Conservation (phyloP, 2,888 invertebrate species). For the Troides helena region DNA sequence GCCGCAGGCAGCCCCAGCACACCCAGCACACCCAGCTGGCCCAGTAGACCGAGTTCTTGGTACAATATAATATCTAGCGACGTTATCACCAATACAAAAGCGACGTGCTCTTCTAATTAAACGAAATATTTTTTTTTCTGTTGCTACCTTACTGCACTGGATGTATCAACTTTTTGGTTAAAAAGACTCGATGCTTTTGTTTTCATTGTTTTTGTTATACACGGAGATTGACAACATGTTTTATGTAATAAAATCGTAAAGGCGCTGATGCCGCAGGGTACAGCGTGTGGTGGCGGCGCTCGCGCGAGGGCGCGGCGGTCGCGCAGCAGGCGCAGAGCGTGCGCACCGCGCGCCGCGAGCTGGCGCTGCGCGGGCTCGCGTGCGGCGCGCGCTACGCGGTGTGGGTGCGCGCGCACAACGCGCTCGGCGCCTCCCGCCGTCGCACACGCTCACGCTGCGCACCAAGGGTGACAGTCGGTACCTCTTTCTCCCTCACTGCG, state of each 20-base stretch:
- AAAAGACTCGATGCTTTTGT: too few species aligned
- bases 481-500: background rate
- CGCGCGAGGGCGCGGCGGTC: constrained; percentile 47
- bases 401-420: constrained; percentile 84
- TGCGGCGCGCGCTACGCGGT: constrained; percentile 87
- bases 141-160: too few species aligned
- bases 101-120: too few species aligned
- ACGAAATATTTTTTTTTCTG: too few species aligned
- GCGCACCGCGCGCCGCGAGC: constrained; percentile 48
- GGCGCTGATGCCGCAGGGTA: constrained; percentile 43
- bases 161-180: too few species aligned
- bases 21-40: too few species aligned
- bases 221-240: too few species aligned
- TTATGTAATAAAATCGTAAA: too few species aligned
- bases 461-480: constrained; percentile 83
- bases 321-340: constrained; percentile 78
- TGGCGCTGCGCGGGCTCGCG: constrained; percentile 82
- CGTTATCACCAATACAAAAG: too few species aligned
- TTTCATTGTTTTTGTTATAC: too few species aligned
- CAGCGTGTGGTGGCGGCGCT: constrained; percentile 51
- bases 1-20: constrained; percentile 47
- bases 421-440: constrained; percentile 84
- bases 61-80: constrained; percentile 24
- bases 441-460: constrained; percentile 75
- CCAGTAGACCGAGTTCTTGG: constrained; percentile 48